phyloP scores from a whole-genome alignment of 2,888 invertebrate genomes.

The Drosophila diplacantha region DNA sequence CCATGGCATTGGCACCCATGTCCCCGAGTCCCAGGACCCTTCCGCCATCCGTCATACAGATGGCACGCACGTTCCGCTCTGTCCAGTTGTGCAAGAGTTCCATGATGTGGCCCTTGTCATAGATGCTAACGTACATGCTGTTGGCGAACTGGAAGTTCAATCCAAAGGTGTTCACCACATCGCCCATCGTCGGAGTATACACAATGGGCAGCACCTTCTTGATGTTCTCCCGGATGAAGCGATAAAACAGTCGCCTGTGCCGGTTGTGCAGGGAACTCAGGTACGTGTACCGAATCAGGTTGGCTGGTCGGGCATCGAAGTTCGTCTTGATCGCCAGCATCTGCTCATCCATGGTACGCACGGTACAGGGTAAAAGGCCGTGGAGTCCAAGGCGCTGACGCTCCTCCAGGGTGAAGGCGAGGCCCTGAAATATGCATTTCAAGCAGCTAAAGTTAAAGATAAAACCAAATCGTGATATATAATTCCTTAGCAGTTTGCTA shows the following conservation, averaged over 20 bases:
- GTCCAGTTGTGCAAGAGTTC: conserved; percentile 41
- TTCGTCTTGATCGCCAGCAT: conserved; percentile 87
- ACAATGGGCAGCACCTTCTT: conserved; percentile 95
- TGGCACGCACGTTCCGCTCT: conserved; percentile 13
- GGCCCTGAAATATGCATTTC: conserved; percentile 20
- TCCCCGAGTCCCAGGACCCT: conserved; percentile 50
- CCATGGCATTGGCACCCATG: conserved; percentile 55
- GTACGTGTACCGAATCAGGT: conserved; percentile 94
- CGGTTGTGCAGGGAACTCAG: conserved; percentile 88
- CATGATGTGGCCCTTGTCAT: conserved; percentile 39
- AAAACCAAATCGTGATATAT: not conserved
- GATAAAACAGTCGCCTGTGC: conserved; percentile 95
- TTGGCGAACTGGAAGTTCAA: conserved; percentile 91
- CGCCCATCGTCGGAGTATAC: conserved; percentile 97
- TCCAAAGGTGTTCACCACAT: conserved; percentile 96
- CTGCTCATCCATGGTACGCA: conserved; percentile 91
- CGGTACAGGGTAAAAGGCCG: conserved; percentile 92
- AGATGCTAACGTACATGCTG: conserved; percentile 83
- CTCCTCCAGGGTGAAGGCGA: conserved; percentile 84
- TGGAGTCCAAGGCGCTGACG: conserved; percentile 94
- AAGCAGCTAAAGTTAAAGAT: not conserved
- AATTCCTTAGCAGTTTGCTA: not conserved
- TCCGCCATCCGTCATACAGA: conserved; percentile 49
- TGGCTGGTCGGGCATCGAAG: conserved; percentile 87
- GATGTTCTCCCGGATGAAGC: conserved; percentile 89